phyloP scores from a whole-genome alignment of 2,888 invertebrate genomes.

The Eulithis testata region DNA sequence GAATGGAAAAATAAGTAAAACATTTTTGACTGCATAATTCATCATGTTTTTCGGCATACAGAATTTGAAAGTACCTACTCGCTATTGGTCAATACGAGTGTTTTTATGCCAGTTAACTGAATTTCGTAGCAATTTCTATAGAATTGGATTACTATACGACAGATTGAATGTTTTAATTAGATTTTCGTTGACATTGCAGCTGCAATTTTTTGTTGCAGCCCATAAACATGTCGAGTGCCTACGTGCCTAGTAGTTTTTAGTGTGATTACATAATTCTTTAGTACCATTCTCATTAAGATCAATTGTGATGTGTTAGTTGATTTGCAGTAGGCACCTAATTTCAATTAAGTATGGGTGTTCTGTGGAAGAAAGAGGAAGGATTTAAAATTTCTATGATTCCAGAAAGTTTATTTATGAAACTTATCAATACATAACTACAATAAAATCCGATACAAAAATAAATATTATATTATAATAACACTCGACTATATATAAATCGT shows the following conservation, averaged over 20 bases:
- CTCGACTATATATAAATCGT: constrained; percentile 50
- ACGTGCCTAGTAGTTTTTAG: background rate
- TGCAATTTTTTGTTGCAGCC: no score
- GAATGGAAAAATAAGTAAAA: background rate
- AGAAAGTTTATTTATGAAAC: constrained; percentile 60
- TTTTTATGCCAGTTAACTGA: constrained; percentile 1
- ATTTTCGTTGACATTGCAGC: constrained; percentile 6
- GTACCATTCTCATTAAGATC: constrained; percentile 16
- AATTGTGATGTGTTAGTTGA: constrained; percentile 2
- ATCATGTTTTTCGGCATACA: no score
- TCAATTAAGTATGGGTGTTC: no score
- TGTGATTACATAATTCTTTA: background rate
- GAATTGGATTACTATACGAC: constrained; percentile 11
- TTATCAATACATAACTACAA: constrained; percentile 61
- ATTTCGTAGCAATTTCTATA: constrained; percentile 4
- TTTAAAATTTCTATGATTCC: constrained; percentile 42
- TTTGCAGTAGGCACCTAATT: constrained; percentile 5
- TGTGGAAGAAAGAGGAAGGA: constrained; percentile 14
- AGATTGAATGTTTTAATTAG: constrained; percentile 13
- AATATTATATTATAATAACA: constrained; percentile 70
- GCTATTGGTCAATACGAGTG: background rate
- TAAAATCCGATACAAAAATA: constrained; percentile 71
- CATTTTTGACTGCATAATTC: no score
- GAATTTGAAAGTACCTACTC: background rate
- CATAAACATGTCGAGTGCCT: no score